phyloP scores from a whole-genome alignment of 2,888 invertebrate genomes.

The Tryphoninae sp. region DNA sequence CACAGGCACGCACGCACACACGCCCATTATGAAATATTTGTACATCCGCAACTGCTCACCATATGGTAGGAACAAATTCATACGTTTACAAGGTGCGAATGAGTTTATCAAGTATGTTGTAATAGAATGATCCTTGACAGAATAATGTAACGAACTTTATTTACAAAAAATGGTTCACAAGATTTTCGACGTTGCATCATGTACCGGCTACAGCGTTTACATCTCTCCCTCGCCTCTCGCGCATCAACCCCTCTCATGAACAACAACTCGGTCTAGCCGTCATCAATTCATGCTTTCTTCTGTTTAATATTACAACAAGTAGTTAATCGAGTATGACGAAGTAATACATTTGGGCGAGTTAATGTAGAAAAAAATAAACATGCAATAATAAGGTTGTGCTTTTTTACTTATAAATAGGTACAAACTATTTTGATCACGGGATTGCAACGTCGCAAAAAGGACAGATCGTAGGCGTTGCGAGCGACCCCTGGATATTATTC shows the following conservation, averaged over 20 bases:
- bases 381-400: not conserved
- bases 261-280: too few species aligned
- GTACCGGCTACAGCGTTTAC: too few species aligned
- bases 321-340: too few species aligned
- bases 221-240: too few species aligned
- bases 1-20: not conserved
- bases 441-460: constrained; percentile 28
- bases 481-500: constrained; percentile 49
- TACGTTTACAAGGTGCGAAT: not conserved
- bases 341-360: too few species aligned
- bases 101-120: not conserved
- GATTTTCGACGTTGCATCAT: too few species aligned
- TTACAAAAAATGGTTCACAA: too few species aligned
- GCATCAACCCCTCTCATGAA: too few species aligned
- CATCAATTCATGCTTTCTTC: too few species aligned
- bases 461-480: constrained; percentile 53
- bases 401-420: not conserved
- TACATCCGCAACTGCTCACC: constrained; percentile 21
- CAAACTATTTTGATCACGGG: not conserved
- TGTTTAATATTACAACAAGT: too few species aligned
- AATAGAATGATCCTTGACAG: not conserved
- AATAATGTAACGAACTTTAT: too few species aligned
- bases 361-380: too few species aligned
- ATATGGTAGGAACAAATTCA: constrained; percentile 43
- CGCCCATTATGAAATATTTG: constrained; percentile 17